phyloP scores from a whole-genome alignment of 2,113 vertebrate species.

The Pheucticus melanocephalus region DNA sequence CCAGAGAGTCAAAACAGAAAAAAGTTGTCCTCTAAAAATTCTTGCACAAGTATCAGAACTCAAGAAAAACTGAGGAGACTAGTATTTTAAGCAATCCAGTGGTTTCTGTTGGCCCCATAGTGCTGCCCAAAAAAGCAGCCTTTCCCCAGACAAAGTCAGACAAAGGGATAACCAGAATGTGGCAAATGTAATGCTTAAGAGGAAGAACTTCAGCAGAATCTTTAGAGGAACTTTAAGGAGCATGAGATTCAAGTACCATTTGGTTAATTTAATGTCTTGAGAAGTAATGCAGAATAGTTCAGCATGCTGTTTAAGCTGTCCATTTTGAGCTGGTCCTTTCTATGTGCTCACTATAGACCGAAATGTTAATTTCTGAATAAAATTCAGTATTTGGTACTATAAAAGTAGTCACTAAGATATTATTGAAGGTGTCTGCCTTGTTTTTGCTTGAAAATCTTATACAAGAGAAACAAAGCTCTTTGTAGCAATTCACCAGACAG shows the following conservation, averaged over 20 bases:
- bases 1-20: rapidly evolving
- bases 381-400: neutral
- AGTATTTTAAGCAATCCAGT: neutral
- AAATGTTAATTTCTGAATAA: neutral
- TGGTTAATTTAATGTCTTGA: neutral
- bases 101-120: neutral
- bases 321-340: neutral
- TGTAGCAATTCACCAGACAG: neutral
- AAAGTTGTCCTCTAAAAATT: neutral
- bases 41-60: neutral
- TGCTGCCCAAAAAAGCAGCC: neutral
- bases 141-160: neutral
- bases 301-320: neutral
- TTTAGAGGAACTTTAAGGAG: neutral
- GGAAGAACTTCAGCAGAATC: neutral
- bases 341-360: neutral
- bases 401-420: neutral
- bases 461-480: neutral
- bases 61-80: neutral
- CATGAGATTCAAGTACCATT: neutral
- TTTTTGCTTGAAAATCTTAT: neutral
- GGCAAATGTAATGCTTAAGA: neutral
- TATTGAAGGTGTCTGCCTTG: neutral
- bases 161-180: neutral
- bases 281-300: neutral